Evolutionary conservation across 2,113 vertebrate species (phyloP).

Genomic region (Saccopteryx bilineata): DNA sequence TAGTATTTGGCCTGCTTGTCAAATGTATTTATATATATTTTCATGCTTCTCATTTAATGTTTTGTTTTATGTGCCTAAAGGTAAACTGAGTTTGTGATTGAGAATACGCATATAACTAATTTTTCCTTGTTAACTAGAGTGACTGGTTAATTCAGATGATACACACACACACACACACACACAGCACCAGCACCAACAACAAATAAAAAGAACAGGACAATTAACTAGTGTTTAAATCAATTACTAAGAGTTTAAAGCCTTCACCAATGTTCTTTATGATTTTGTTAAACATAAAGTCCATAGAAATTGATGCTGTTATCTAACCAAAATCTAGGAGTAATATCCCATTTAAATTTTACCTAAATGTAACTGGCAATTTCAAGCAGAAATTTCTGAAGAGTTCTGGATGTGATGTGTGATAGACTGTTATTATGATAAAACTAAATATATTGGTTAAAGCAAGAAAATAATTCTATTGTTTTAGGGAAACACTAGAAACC

Average conservation of each 20-base stretch:
- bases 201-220: background rate
- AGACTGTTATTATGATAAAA: background rate
- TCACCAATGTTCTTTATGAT: background rate
- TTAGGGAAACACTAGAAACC: background rate
- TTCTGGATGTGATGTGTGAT: background rate
- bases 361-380: background rate
- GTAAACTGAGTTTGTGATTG: slow-evolving; percentile 57
- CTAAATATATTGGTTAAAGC: background rate
- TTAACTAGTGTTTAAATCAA: background rate
- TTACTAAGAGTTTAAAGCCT: background rate
- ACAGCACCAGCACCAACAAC: background rate
- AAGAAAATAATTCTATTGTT: background rate
- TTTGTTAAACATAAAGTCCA: background rate
- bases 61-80: slow-evolving; percentile 31
- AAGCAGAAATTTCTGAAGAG: background rate
- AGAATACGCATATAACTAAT: slow-evolving; percentile 18
- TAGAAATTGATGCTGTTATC: background rate
- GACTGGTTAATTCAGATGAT: background rate
- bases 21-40: slow-evolving; percentile 21
- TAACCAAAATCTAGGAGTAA: background rate
- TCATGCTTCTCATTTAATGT: background rate
- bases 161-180: background rate
- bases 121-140: background rate
- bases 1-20: slow-evolving; percentile 44
- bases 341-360: background rate